Percentiles rank a stretch among this genome's conserved stretches.
Conservation (phyloP, 2,888 invertebrate genomes). For the Saturnia pavonia region DNA sequence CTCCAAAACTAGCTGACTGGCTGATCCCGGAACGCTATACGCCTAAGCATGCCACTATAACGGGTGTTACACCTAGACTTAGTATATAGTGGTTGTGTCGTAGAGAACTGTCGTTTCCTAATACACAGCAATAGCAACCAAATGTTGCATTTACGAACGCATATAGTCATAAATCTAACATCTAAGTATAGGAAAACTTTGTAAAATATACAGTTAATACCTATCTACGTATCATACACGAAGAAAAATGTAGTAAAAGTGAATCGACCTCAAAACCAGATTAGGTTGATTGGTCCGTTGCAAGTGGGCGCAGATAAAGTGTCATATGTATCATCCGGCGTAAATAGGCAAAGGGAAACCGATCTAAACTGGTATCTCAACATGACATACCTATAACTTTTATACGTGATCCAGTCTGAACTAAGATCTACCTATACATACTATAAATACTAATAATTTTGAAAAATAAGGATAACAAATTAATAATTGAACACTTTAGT, state of each 20-base stretch:
- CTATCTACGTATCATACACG: not conserved
- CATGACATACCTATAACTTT: not conserved
- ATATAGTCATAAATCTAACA: too few species aligned
- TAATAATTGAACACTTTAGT: too few species aligned
- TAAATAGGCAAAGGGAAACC: not conserved
- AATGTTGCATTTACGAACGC: too few species aligned
- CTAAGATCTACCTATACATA: not conserved
- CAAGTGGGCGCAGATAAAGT: conserved; percentile 5
- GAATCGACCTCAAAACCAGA: not conserved
- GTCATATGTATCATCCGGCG: not conserved
- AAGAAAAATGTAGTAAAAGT: not conserved
- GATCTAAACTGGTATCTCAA: not conserved
- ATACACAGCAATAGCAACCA: too few species aligned
- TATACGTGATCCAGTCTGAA: not conserved
- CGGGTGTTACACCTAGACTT: too few species aligned
- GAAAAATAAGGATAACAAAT: not conserved
- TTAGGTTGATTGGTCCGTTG: not conserved
- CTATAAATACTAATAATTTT: not conserved
- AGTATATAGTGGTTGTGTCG: too few species aligned
- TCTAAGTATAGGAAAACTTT: not conserved
- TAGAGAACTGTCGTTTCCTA: too few species aligned
- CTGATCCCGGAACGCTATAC: too few species aligned
- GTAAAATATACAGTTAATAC: not conserved
- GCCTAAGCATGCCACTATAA: too few species aligned
- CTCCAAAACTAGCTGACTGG: too few species aligned